phyloP scores from a whole-genome alignment of 2,888 invertebrate genomes.

The Perdita meconis region DNA sequence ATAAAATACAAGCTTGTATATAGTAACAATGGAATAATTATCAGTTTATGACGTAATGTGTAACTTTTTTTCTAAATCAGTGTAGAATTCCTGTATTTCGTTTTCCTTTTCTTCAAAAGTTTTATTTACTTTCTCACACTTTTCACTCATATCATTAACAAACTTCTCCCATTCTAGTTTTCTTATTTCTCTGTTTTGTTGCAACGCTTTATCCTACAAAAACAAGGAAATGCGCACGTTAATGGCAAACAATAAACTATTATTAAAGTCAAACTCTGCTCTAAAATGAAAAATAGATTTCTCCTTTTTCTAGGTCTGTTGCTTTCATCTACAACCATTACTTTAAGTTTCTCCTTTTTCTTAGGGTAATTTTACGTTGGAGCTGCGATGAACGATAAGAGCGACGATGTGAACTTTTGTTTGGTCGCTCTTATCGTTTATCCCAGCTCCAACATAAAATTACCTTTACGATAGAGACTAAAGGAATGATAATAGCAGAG shows the following conservation, averaged over 20 bases:
- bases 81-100: constrained; percentile 90
- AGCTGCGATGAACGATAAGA: no score
- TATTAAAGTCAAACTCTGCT: neutral
- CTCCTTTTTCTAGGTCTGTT: no score
- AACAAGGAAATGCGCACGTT: neutral
- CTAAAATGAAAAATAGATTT: neutral
- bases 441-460: no score
- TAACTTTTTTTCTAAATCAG: constrained; percentile 90
- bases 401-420: no score
- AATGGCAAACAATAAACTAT: neutral
- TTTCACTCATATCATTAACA: constrained; percentile 91
- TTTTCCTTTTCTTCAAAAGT: constrained; percentile 92
- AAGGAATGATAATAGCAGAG: no score
- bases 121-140: constrained; percentile 90
- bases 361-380: no score
- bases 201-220: constrained; percentile 84
- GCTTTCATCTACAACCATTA: no score
- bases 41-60: constrained; percentile 85
- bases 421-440: no score
- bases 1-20: constrained; percentile 7
- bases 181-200: constrained; percentile 85
- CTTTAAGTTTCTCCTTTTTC: no score
- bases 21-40: constrained; percentile 14
- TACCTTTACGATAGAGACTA: no score
- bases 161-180: constrained; percentile 90